Percentiles rank a stretch among this genome's conserved stretches.
Evolutionary conservation across 2,113 vertebrate species (phyloP).

Genomic region (Mus musculus): DNA sequence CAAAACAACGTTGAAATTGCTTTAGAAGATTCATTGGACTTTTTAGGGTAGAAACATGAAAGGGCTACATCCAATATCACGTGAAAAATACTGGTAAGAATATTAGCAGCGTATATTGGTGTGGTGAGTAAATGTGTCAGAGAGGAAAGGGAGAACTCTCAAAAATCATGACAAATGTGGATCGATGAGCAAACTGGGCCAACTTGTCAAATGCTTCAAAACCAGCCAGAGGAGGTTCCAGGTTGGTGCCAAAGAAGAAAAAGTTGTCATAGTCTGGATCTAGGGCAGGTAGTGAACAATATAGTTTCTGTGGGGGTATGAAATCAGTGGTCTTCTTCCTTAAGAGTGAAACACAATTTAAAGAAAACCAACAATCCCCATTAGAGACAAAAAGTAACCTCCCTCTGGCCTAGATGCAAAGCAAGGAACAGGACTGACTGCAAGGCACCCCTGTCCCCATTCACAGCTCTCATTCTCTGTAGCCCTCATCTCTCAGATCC

Average conservation of each 20-base stretch:
- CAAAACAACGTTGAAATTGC: conserved; percentile 14
- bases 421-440: not conserved
- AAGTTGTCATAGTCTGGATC: not conserved
- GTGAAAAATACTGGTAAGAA: not conserved
- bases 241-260: not conserved
- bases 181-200: not conserved
- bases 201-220: not conserved
- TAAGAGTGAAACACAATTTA: not conserved
- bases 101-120: not conserved
- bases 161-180: not conserved
- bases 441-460: conserved; percentile 33
- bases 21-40: not conserved
- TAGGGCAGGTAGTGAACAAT: not conserved
- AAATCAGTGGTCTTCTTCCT: not conserved
- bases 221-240: not conserved
- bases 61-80: not conserved
- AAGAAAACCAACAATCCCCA: conserved; percentile 3
- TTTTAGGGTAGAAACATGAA: not conserved
- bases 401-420: conserved; percentile 57
- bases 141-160: not conserved
- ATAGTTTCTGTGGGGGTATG: not conserved
- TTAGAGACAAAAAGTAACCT: not conserved
- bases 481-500: conserved; percentile 56
- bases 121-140: not conserved
- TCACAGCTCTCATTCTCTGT: conserved; percentile 61